Percentiles rank a stretch among this genome's conserved stretches.
Conservation (phyloP, 2,888 invertebrate species). For the Pristionchus maxplancki region DNA sequence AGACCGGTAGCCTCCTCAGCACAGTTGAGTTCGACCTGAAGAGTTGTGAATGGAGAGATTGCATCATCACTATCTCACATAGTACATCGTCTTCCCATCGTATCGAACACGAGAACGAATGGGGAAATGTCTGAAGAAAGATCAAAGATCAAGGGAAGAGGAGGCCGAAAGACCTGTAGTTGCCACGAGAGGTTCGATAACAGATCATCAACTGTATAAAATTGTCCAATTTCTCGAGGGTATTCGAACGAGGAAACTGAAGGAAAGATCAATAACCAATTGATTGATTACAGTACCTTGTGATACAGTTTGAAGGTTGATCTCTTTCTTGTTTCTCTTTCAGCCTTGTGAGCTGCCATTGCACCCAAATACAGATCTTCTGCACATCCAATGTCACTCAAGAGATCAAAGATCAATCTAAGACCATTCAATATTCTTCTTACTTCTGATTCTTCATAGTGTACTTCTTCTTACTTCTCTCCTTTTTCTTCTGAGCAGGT, state of each 20-base stretch:
- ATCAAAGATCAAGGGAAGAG: not conserved
- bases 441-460: constrained; percentile 17
- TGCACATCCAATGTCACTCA: constrained; percentile 21
- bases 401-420: not conserved
- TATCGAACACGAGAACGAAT: not conserved
- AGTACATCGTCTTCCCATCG: constrained; percentile 5
- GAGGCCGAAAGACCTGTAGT: not conserved
- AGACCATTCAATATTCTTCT: not conserved
- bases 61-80: constrained; percentile 9
- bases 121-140: constrained; percentile 28
- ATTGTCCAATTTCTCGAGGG: not conserved
- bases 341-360: constrained; percentile 9
- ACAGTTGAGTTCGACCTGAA: not conserved
- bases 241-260: constrained; percentile 20
- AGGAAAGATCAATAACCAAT: not conserved
- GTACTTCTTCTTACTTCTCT: not conserved
- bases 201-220: not conserved
- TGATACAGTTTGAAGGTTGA: constrained; percentile 29
- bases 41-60: not conserved
- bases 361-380: constrained; percentile 17
- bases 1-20: not conserved
- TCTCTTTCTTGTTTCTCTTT: constrained; percentile 32
- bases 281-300: not conserved
- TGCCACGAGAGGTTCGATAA: constrained; percentile 5
- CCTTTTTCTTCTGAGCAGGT: not conserved